Evolutionary conservation across 2,113 vertebrate genomes (phyloP), one percentile per base, ranked within the genome.

Genomic region (Anoura caudifer): DNA sequence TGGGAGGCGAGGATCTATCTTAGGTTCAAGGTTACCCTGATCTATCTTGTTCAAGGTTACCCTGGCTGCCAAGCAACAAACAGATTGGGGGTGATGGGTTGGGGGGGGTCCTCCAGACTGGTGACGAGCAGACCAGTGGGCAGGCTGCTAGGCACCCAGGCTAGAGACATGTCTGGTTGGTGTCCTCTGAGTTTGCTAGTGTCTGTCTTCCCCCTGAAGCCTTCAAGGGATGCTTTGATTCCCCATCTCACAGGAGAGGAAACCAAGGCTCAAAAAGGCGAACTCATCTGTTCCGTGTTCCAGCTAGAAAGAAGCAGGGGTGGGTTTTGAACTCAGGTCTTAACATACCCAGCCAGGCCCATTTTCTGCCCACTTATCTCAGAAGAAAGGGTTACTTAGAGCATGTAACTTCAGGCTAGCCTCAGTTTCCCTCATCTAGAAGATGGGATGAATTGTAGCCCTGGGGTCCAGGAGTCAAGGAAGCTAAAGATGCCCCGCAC

Each of bases 181-280:
- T 26, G 87, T 56, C 43, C 7, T 56, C 41, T 15, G 13, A 43
- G 33, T 43, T 22, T 50, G 12, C 10, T 9, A 0, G 1, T 4
- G 31, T 41, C 5, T 6, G 19, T 41, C 47, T 59, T 65, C 75
- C 59, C n/a, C 19, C 69, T 1, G 24, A 80, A 54, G 15, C 33
- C 26, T 20, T 41, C 2, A 0, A n/a, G 72, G 14, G 28, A 10
- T 26, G 19, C 19, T 83, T 28, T 84, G 24, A 22, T 22, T 69
- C 31, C 36, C 70, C 26, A 28, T 41, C 43, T n/a, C 26, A 24
- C 59, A n/a, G 19, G 50, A 2, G 17, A 77, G 67, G 91, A 97
- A 97, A 98, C 79, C 59, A 85, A 97, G 96, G 22, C 26, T 33
- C 63, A 26, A 54, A 80, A 19, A 54, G 2, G 36, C 24, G 13